Percentiles rank a stretch among this genome's conserved stretches.
phyloP scores from a whole-genome alignment of 92 coral and sea anemone genomes.

The Bergia sp. region DNA sequence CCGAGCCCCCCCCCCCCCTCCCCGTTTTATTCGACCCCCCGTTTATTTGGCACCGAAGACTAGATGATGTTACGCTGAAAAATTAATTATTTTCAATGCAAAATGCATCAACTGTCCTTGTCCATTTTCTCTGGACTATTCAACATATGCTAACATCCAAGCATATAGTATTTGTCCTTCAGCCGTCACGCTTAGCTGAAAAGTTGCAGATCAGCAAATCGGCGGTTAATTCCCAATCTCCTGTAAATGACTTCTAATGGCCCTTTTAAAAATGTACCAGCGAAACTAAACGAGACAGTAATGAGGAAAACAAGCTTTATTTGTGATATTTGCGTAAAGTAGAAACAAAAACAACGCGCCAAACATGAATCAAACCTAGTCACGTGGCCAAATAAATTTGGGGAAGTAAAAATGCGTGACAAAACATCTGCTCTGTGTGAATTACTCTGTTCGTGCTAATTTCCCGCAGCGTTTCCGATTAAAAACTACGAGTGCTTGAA shows the following conservation, averaged over 20 bases:
- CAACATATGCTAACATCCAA: slow-evolving; percentile 21
- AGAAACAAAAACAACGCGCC: not conserved
- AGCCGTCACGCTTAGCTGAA: slow-evolving; percentile 14
- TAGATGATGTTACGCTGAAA: slow-evolving; percentile 30
- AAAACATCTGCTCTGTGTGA: not conserved
- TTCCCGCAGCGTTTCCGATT: not conserved
- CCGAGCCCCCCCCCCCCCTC: no score
- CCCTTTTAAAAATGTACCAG: no score
- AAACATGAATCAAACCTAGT: no score
- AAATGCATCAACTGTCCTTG: slow-evolving; percentile 24
- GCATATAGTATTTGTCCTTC: slow-evolving; percentile 11
- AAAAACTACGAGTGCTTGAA: not conserved
- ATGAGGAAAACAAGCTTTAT: not conserved
- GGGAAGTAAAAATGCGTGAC: no score
- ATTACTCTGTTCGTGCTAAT: not conserved
- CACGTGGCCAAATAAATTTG: no score
- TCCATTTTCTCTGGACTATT: slow-evolving; percentile 14
- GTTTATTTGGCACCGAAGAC: not conserved
- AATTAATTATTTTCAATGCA: slow-evolving; percentile 21
- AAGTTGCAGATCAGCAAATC: slow-evolving; percentile 14
- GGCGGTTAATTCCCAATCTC: slow-evolving; percentile 1
- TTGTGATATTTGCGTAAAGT: not conserved
- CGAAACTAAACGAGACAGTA: no score
- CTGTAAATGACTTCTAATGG: slow-evolving; percentile 6
- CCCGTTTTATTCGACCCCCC: slow-evolving; percentile 13